Evolutionary conservation across 2,888 invertebrate genomes (phyloP).

Genomic region (Cosmorhoe ocellata): DNA sequence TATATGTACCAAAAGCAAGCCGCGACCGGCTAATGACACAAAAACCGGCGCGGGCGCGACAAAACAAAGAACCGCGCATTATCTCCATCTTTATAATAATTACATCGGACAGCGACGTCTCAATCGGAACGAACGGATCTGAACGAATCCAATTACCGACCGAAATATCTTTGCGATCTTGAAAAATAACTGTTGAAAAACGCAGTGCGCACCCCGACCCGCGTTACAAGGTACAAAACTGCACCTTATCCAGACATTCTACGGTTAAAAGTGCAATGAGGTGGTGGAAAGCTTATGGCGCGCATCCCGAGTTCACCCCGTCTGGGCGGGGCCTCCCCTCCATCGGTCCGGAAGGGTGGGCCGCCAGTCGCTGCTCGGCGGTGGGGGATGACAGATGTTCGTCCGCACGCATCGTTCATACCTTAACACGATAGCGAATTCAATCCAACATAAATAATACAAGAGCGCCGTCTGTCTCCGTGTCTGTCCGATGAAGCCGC

Average conservation of each 20-base stretch:
- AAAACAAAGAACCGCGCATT: slow-evolving; percentile 49
- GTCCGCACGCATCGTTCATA: slow-evolving; percentile 66
- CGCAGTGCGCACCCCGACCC: slow-evolving; percentile 55
- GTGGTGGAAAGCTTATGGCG: slow-evolving; percentile 16
- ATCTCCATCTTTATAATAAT: slow-evolving; percentile 80
- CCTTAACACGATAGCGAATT: slow-evolving; percentile 69
- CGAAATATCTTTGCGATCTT: slow-evolving; percentile 64
- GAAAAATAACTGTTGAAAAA: slow-evolving; percentile 65
- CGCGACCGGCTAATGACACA: slow-evolving; percentile 31
- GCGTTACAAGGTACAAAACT: neutral
- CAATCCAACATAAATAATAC: slow-evolving; percentile 69
- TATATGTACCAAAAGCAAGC: slow-evolving; percentile 2
- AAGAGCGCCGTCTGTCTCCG: slow-evolving; percentile 40
- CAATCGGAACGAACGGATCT: slow-evolving; percentile 55
- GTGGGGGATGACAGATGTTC: slow-evolving; percentile 78
- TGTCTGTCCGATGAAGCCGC: slow-evolving; percentile 36
- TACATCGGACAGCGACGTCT: slow-evolving; percentile 71
- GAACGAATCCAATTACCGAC: slow-evolving; percentile 71
- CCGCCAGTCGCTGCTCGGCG: slow-evolving; percentile 60
- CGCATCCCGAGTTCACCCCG: slow-evolving; percentile 36
- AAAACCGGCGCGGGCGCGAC: slow-evolving; percentile 24
- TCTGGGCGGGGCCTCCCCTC: slow-evolving; percentile 53
- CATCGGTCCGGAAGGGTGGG: slow-evolving; percentile 50
- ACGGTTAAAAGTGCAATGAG: slow-evolving; percentile 41
- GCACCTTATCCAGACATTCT: neutral